A percentile compares a stretch with the other conserved stretches of the same genome.
Evolutionary conservation across 2,888 invertebrate species (phyloP).

Genomic region (Cerastis rubricosa): DNA sequence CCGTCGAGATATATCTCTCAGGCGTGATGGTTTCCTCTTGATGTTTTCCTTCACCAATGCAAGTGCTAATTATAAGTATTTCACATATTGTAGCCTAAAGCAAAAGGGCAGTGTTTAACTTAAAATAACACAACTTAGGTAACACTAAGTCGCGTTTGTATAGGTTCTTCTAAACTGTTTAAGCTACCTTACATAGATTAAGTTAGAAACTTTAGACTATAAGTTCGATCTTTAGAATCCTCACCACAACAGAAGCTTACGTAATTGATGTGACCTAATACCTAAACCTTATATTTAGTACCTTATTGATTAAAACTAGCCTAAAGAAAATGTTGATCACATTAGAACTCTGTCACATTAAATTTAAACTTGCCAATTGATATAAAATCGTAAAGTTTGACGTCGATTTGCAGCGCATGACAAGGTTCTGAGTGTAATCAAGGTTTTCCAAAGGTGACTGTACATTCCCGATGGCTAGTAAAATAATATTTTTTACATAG

Average conservation of each 20-base stretch:
- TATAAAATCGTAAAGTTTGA: not conserved
- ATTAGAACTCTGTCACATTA: not conserved
- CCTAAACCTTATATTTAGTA: not conserved
- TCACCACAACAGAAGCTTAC: slow-evolving; percentile 50
- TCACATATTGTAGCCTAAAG: not conserved
- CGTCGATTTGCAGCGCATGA: not conserved
- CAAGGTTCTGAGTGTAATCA: slow-evolving; percentile 8
- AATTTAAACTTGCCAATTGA: too few relatives aligned
- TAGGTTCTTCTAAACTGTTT: slow-evolving; percentile 11
- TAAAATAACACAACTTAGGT: slow-evolving; percentile 2
- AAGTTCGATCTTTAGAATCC: slow-evolving; percentile 25
- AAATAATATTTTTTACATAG: slow-evolving; percentile 1
- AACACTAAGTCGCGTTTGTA: slow-evolving; percentile 10
- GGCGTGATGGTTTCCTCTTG: too few relatives aligned
- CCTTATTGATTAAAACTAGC: not conserved
- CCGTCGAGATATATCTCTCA: too few relatives aligned
- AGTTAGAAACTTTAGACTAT: slow-evolving; percentile 24
- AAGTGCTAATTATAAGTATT: not conserved
- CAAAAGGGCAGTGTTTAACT: not conserved
- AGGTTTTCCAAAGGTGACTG: slow-evolving; percentile 9
- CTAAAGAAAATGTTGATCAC: slow-evolving; percentile 20
- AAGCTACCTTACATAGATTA: slow-evolving; percentile 13
- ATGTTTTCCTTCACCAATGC: too few relatives aligned
- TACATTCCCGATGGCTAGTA: not conserved
- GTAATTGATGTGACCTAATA: slow-evolving; percentile 39